Conservation (phyloP, 1,140 invertebrate species). For the Brachionus calyciflorus region DNA sequence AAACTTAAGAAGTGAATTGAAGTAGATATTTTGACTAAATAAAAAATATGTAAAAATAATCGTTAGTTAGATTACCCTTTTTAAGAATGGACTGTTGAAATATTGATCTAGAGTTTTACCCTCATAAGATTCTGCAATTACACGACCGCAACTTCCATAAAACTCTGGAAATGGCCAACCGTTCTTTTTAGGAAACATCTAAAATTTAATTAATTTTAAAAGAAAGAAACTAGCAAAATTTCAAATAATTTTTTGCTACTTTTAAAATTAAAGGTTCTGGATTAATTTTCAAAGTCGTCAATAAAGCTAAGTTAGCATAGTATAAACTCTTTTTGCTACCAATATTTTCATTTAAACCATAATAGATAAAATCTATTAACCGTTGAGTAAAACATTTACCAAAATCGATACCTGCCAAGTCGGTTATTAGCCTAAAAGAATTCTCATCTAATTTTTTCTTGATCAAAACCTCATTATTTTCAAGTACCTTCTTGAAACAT, state of each 20-base stretch:
- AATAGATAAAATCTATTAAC: not conserved
- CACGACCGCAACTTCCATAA: conserved; percentile 25
- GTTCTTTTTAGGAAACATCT: not conserved
- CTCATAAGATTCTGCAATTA: not conserved
- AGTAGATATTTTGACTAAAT: not conserved
- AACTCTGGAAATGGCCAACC: conserved; percentile 32
- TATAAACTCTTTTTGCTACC: not conserved
- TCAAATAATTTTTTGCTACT: not conserved
- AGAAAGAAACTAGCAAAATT: not conserved
- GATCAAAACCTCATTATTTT: not conserved
- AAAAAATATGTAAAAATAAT: not conserved
- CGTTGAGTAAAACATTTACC: not conserved
- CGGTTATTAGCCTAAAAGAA: not conserved
- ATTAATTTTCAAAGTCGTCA: conserved; percentile 30
- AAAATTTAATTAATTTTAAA: not conserved
- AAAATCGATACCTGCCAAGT: not conserved
- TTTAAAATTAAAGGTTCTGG: conserved; percentile 27
- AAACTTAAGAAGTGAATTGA: too few relatives aligned
- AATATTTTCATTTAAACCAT: not conserved
- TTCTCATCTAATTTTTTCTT: not conserved
- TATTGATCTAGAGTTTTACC: conserved; percentile 15
- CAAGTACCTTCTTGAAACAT: not conserved
- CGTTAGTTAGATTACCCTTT: conserved; percentile 1
- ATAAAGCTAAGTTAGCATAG: not conserved
- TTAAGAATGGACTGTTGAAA: not conserved